Percentiles rank a stretch among this genome's conserved stretches.
These are phyloP conservation scores for Elachura formosa DNA, from an alignment of 2,113 vertebrate genomes.

Conservation along the genomic window DNA sequence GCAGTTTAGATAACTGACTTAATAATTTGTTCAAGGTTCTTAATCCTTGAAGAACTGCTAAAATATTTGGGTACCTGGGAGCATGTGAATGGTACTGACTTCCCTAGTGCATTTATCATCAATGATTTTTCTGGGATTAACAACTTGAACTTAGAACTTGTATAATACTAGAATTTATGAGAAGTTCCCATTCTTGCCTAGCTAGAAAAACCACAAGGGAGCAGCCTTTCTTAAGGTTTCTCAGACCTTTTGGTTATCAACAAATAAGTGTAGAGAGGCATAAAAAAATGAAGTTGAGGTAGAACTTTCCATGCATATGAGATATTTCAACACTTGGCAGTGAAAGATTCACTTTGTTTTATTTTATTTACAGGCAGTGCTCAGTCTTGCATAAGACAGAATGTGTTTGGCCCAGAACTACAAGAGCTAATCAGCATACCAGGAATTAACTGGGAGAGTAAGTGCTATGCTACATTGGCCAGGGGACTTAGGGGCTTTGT, in stretches of 20 bases:
- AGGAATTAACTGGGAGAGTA: background rate
- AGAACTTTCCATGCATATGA: background rate
- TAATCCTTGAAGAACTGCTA: background rate
- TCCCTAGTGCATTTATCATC: background rate
- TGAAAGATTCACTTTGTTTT: background rate
- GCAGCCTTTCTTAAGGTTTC: constrained; percentile 56
- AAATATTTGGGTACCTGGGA: background rate
- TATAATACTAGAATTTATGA: background rate
- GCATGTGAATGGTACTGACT: background rate
- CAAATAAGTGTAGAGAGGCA: background rate
- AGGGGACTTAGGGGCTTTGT: background rate
- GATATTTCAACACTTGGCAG: background rate
- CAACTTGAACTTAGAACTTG: background rate
- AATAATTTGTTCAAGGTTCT: background rate
- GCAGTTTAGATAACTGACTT: background rate
- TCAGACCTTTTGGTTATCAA: background rate
- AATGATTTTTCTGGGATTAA: background rate
- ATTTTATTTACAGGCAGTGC: background rate
- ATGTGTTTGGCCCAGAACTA: background rate
- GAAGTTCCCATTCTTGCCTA: background rate
- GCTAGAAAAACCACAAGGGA: constrained; percentile 47
- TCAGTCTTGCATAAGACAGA: background rate
- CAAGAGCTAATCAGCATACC: background rate
- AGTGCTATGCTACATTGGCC: background rate
- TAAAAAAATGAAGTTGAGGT: background rate